Evolutionary conservation across 92 coral and sea anemone species (phyloP).

Genomic region (Epizoanthus fatuus): DNA sequence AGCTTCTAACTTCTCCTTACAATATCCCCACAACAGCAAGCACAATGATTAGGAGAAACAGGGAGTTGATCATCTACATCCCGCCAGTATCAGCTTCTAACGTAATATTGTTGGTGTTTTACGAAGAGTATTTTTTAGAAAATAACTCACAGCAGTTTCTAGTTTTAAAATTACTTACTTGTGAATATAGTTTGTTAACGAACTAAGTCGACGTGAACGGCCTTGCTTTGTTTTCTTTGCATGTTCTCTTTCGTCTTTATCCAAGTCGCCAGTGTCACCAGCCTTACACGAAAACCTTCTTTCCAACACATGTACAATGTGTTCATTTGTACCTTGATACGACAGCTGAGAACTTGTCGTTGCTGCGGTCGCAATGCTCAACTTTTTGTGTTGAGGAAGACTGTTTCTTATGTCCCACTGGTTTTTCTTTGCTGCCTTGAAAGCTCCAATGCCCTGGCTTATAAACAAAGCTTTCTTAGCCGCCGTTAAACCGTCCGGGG

Average conservation of each 20-base stretch:
- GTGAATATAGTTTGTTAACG: background rate
- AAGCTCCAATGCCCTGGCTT: conserved; percentile 10
- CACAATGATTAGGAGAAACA: too few species aligned
- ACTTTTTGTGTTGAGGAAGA: background rate
- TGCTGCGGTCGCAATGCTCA: background rate
- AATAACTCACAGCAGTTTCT: too few species aligned
- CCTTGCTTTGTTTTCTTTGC: background rate
- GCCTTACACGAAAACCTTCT: background rate
- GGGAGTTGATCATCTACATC: too few species aligned
- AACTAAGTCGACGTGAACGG: background rate
- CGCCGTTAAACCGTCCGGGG: background rate
- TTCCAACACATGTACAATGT: background rate
- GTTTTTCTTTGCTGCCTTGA: background rate
- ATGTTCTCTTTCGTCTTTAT: background rate
- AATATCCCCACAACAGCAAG: too few species aligned
- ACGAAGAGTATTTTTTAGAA: too few species aligned
- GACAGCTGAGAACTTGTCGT: background rate
- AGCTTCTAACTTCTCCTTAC: too few species aligned
- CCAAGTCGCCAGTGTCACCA: too few species aligned
- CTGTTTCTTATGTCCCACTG: too few species aligned
- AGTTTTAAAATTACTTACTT: background rate
- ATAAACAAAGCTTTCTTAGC: conserved; percentile 14
- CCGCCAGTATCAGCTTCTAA: too few species aligned
- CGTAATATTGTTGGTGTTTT: too few species aligned
- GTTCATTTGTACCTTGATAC: background rate